A percentile compares a stretch with the other conserved stretches of the same genome.
Conservation (phyloP, 2,888 invertebrate genomes). For the Coleophora deauratella region DNA sequence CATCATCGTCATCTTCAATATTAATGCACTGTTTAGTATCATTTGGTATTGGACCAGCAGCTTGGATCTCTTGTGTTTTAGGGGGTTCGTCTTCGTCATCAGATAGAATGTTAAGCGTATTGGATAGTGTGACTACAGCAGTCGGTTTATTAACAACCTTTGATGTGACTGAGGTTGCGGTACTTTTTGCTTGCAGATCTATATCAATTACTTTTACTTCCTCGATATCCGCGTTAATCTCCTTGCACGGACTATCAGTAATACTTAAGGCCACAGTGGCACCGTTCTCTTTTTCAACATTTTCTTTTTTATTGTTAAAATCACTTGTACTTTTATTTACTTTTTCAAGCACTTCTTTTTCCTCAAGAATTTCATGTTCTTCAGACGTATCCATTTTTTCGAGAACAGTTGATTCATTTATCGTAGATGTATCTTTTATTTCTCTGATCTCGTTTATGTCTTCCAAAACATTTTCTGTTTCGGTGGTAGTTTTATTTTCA, state of each 20-base stretch:
- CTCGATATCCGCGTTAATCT: slow-evolving; percentile 1
- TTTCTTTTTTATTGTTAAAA: too few species aligned
- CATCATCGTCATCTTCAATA: slow-evolving; percentile 59
- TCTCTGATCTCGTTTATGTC: slow-evolving; percentile 6
- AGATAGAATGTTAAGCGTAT: slow-evolving; percentile 54
- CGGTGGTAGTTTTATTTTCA: not conserved
- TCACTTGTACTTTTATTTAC: too few species aligned
- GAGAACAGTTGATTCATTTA: too few species aligned
- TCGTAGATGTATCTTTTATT: not conserved
- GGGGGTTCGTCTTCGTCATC: slow-evolving; percentile 51
- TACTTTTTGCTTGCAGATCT: slow-evolving; percentile 1
- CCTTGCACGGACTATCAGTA: too few species aligned
- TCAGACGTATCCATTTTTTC: too few species aligned
- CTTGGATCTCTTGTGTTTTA: slow-evolving; percentile 8
- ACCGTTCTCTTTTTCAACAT: too few species aligned
- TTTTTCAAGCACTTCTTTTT: too few species aligned
- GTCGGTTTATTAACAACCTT: slow-evolving; percentile 14
- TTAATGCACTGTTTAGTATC: slow-evolving; percentile 46
- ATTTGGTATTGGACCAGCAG: slow-evolving; percentile 10
- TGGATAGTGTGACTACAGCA: slow-evolving; percentile 40
- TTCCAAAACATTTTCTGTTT: slow-evolving; percentile 5
- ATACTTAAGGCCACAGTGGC: too few species aligned
- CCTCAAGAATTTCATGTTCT: too few species aligned
- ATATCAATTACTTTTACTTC: not conserved
- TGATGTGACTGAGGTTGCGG: slow-evolving; percentile 1